Evolutionary conservation across 2,113 vertebrate genomes (phyloP).

Genomic region (Struthidea cinerea): DNA sequence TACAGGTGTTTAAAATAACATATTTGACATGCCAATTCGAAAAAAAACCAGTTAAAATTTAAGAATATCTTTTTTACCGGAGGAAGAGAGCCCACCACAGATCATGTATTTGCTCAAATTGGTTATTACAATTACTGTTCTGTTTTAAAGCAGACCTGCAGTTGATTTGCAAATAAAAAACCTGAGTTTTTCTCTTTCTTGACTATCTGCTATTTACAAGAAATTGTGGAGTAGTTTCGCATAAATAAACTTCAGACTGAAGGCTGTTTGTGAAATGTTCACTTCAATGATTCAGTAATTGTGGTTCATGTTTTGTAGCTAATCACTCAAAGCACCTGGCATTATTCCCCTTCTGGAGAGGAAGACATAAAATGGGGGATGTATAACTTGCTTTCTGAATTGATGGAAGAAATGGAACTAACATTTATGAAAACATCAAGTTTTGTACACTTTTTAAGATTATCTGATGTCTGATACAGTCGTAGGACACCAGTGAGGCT

Average conservation of each 20-base stretch:
- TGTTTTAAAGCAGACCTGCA: background rate
- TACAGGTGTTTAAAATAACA: conserved; percentile 16
- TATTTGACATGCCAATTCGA: background rate
- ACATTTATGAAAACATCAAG: background rate
- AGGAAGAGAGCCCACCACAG: background rate
- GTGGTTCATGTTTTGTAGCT: background rate
- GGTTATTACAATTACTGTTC: background rate
- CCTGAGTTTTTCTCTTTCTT: background rate
- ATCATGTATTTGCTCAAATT: background rate
- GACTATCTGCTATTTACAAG: background rate
- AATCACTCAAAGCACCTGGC: background rate
- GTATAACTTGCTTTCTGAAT: background rate
- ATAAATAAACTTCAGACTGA: background rate
- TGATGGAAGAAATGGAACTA: background rate
- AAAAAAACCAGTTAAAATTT: background rate
- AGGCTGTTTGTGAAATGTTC: background rate
- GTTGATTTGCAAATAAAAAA: background rate
- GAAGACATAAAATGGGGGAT: background rate
- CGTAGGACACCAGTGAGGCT: background rate
- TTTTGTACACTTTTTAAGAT: background rate
- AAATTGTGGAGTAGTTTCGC: background rate
- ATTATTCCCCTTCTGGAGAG: background rate
- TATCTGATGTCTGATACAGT: background rate
- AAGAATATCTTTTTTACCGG: background rate
- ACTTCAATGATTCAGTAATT: background rate